phyloP scores from a whole-genome alignment of 2,888 invertebrate species.

The Chloroclystis v-ata region DNA sequence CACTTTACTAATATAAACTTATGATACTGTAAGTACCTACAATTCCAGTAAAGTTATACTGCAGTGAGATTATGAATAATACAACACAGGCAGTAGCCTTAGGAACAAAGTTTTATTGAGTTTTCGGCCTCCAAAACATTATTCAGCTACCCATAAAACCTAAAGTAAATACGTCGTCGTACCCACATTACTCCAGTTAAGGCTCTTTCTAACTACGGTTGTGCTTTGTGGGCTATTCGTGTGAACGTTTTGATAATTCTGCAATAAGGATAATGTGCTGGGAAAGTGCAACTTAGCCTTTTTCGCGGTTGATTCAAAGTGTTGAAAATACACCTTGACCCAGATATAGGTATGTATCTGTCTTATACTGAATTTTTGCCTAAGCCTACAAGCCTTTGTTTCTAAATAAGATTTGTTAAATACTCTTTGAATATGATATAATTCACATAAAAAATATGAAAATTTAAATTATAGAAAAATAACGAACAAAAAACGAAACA shows the following conservation, averaged over 20 bases:
- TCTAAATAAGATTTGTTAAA: too few species aligned
- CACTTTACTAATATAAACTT: too few species aligned
- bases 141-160: constrained; percentile 10
- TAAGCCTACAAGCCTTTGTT: too few species aligned
- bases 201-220: not conserved
- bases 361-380: too few species aligned
- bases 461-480: too few species aligned
- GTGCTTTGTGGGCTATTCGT: not conserved
- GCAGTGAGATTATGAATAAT: constrained; percentile 1
- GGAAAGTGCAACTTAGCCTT: not conserved
- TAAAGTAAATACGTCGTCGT: constrained; percentile 10
- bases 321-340: too few species aligned
- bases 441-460: too few species aligned
- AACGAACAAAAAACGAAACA: too few species aligned
- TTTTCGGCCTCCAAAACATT: constrained; percentile 14
- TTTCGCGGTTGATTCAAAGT: too few species aligned
- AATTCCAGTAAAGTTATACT: not conserved
- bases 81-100: not conserved
- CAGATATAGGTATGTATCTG: too few species aligned
- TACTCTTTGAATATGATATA: too few species aligned
- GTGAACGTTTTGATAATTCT: not conserved
- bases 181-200: constrained; percentile 9
- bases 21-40: too few species aligned
- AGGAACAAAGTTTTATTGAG: constrained; percentile 11
- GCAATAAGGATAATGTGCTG: not conserved